These are phyloP conservation scores for Emys orbicularis DNA, from an alignment of 2,797 vertebrate species.

Conservation along the genomic window DNA sequence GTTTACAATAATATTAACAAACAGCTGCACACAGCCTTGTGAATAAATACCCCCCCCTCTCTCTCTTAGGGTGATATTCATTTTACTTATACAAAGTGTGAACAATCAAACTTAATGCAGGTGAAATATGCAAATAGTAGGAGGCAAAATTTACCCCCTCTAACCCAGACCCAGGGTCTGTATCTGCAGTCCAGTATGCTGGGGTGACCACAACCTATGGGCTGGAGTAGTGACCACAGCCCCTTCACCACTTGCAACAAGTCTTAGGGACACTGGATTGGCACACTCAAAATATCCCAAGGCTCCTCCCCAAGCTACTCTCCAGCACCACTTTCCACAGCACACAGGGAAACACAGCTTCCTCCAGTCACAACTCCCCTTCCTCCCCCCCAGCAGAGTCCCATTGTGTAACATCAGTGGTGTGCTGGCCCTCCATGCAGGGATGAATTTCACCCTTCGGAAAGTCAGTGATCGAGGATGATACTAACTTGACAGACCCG, in stretches of 20 bases:
- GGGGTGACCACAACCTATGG: fast-evolving
- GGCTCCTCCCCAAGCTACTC: neutral
- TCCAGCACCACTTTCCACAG: neutral
- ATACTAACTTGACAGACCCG: neutral
- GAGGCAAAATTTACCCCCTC: fast-evolving
- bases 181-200: neutral
- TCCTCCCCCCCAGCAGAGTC: neutral
- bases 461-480: neutral
- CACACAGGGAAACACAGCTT: neutral
- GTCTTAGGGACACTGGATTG: neutral
- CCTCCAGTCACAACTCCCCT: neutral
- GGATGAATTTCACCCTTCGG: neutral
- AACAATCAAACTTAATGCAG: neutral
- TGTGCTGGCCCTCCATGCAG: neutral
- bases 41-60: neutral
- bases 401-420: neutral
- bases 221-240: neutral
- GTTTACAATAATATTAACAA: neutral
- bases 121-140: neutral
- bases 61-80: neutral
- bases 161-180: fast-evolving
- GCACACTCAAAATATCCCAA: neutral
- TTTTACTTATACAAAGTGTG: neutral
- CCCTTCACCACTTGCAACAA: neutral
- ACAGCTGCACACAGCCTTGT: neutral